These are phyloP conservation scores for Platycheirus rosarum DNA, from an alignment of 2,888 invertebrate species.

Conservation along the genomic window DNA sequence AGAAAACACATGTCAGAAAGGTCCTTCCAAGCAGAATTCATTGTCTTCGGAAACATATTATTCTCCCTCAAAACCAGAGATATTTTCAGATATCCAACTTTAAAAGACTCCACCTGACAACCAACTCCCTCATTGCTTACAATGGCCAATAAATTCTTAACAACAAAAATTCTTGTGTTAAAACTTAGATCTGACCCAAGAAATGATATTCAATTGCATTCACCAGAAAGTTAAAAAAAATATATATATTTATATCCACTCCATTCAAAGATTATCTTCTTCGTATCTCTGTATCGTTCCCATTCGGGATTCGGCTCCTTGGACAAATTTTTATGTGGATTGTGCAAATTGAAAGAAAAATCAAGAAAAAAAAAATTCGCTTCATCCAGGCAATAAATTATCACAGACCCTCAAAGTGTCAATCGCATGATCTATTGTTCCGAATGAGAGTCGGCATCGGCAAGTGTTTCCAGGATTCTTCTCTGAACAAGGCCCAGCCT, in stretches of 20 bases:
- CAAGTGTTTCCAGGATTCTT: slow-evolving; percentile 21
- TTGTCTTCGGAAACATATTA: no score
- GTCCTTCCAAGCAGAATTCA: no score
- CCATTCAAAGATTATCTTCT: slow-evolving; percentile 52
- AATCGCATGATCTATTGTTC: slow-evolving; percentile 68
- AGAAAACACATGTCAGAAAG: no score
- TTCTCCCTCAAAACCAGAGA: no score
- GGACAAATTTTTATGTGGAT: slow-evolving; percentile 51
- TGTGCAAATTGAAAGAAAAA: slow-evolving; percentile 49
- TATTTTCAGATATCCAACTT: neutral
- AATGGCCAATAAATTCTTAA: slow-evolving; percentile 62
- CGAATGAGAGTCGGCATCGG: slow-evolving; percentile 3
- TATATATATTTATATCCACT: neutral
- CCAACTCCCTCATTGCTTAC: slow-evolving; percentile 47
- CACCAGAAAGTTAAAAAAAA: slow-evolving; percentile 13
- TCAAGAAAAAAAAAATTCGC: slow-evolving; percentile 41
- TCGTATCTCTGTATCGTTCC: neutral
- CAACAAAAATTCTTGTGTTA: neutral
- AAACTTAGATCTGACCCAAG: slow-evolving; percentile 52
- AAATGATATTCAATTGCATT: slow-evolving; percentile 51
- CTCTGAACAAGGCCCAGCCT: neutral
- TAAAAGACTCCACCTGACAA: slow-evolving; percentile 52
- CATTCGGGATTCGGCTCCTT: slow-evolving; percentile 23
- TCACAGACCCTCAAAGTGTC: slow-evolving; percentile 47
- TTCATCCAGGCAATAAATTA: slow-evolving; percentile 62